Evolutionary conservation across 2,888 invertebrate species (phyloP).

Genomic region (Phortica okadai): DNA sequence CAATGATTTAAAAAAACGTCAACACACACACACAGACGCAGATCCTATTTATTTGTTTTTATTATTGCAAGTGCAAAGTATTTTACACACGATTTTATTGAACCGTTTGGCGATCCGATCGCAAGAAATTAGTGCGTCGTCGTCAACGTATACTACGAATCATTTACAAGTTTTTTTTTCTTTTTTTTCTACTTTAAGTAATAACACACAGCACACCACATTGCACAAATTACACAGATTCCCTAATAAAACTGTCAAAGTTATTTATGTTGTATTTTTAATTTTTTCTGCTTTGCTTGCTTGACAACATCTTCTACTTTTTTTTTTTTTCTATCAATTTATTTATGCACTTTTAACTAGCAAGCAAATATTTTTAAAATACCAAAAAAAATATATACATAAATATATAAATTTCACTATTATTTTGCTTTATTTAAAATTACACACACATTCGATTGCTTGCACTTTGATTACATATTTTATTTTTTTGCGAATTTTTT

Average conservation of each 20-base stretch:
- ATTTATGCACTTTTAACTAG: not conserved
- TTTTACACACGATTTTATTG: conserved; percentile 45
- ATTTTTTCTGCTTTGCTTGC: not conserved
- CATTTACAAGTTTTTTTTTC: conserved; percentile 1
- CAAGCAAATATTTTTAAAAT: not conserved
- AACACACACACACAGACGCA: conserved; percentile 37
- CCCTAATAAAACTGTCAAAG: too few relatives aligned
- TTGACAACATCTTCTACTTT: not conserved
- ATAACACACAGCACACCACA: too few relatives aligned
- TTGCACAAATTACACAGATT: too few relatives aligned
- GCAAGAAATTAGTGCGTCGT: not conserved
- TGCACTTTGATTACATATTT: not conserved
- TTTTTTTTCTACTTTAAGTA: not conserved
- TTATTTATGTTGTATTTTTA: not conserved
- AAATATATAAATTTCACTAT: not conserved
- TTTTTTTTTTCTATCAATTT: not conserved
- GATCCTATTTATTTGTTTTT: conserved; percentile 16
- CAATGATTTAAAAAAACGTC: conserved; percentile 20
- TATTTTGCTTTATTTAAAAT: not conserved
- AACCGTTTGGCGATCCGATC: conserved; percentile 47
- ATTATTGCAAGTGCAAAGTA: conserved; percentile 38
- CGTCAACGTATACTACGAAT: conserved; percentile 2
- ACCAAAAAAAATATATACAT: not conserved
- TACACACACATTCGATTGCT: not conserved
- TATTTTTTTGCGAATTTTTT: not conserved